Evolutionary conservation across 2,113 vertebrate species (phyloP), one percentile per base, ranked within the genome.

Genomic region (Carassius auratus): DNA sequence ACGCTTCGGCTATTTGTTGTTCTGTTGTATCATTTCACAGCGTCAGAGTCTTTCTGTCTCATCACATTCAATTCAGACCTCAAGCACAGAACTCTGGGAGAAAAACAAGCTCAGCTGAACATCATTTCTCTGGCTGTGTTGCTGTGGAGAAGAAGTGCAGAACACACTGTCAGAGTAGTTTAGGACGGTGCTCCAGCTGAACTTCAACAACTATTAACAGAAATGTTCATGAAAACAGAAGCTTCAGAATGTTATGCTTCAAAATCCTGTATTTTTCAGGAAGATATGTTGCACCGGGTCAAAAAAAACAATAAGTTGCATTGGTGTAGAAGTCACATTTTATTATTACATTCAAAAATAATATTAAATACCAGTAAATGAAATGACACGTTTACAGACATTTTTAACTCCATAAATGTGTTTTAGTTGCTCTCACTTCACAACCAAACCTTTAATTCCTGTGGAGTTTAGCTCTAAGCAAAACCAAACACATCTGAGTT

Each of bases 1-100:
- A 36, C 66, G 15, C 30, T 36, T 36, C 1, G 15, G 66, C 66
- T 69, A 19, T 69, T 69, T 69, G 30, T 69, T 69, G 66, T 69
- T 30, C 36, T 69, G 64, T 68, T 68, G 66, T 69, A 69, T 69
- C 66, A 19, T 36, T 69, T 69, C 66, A 69, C 30, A 36, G 30
- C 15, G 14, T 68, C 64, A 68, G 30, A 68, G 66, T 36, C 66
- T 69, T 69, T 69, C 66, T 19, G 66, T 69, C 30, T 36, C 66
- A 17, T 69, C 66, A 69, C 14, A 68, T 68, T 68, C 6, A 33
- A 4, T 36, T 36, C 66, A 68, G 64, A 36, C 66, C 17, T 7
- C 30, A 36, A 36, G 62, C 23, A 13, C 62, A 66, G 10, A 64
- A 12, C 64, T 66, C 26, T 15, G 50, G 50, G 50, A 52, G 13